Base-by-base conservation (phyloP, 2,888 invertebrate genomes). In the Agonopterix heracliana region DNA sequence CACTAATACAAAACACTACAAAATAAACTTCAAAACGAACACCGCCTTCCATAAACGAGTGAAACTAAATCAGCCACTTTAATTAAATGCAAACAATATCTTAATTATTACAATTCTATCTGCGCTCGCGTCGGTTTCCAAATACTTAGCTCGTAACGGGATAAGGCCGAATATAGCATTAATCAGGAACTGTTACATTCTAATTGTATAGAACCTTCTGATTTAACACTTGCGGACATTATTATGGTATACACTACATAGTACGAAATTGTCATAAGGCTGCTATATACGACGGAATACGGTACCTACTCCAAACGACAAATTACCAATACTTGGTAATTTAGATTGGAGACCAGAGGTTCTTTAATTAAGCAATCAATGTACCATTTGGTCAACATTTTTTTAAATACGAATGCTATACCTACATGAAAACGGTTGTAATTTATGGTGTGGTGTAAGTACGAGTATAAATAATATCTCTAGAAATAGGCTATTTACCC, bases 51-150 rank as follows among this genome's bases (percentile, higher is more conserved):
- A 41, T 41, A 38, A 38, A 38, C 38, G 38, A 38, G 11, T 47
- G 34, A 34, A 41, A 48, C 44, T 57, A 57, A 57, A 55, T 57
- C 57, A 54, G 48, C 38, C 47, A 45, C 41, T 41, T 47, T 52
- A 52, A 57, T 53, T 53, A 50, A 47, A 42, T 41, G 12, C 44
- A n/a, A 36, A 54, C 53, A 54, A 55, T 54, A 51, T 54, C 56
- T 57, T 56, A 57, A 57, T 57, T 57, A 57, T 56, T 53, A 47
- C 13, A 49, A 47, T 50, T 41, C 51, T 49, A 49, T 48, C 53
- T 34, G 10, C 34, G 13, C 1, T 12, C 12, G 42, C 42, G 42
- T 8, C 10, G 42, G 4, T 45, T 42, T 17, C 9, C 14, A 7
- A 11, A 38, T 38, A 11, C 38, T 45, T 41, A 45, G 14, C 45